Evolutionary conservation across 2,797 vertebrate genomes (phyloP).

Genomic region (Microcaecilia unicolor): DNA sequence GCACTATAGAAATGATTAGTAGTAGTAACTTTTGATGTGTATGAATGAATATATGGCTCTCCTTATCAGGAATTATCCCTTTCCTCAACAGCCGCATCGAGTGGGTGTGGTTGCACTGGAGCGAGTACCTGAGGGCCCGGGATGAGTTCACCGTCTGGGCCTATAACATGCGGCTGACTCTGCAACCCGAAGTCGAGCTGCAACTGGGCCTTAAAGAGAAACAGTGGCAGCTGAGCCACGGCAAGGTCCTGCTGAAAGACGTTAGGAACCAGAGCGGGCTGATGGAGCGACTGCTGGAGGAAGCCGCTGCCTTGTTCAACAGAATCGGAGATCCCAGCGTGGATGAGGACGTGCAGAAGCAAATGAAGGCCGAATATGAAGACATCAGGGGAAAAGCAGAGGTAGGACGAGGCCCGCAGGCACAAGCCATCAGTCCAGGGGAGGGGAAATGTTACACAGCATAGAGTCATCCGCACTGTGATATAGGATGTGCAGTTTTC

Average conservation of each 20-base stretch:
- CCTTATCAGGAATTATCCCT: too few relatives aligned
- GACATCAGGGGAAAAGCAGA: conserved; percentile 60
- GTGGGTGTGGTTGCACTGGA: conserved; percentile 97
- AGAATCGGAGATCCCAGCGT: conserved; percentile 81
- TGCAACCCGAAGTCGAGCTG: conserved; percentile 68
- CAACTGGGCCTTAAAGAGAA: conserved; percentile 85
- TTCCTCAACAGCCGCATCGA: conserved; percentile 76
- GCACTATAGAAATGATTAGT: too few relatives aligned
- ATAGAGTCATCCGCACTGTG: too few relatives aligned
- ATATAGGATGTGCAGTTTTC: too few relatives aligned
- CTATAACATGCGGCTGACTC: conserved; percentile 52
- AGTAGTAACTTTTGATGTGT: too few relatives aligned
- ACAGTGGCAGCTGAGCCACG: conserved; percentile 81
- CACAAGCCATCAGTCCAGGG: too few relatives aligned
- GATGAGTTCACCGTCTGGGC: conserved; percentile 82
- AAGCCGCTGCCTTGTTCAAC: conserved; percentile 67
- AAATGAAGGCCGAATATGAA: conserved; percentile 67
- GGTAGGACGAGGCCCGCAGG: too few relatives aligned
- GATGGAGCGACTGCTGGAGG: conserved; percentile 79
- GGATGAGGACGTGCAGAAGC: conserved; percentile 61
- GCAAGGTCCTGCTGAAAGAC: conserved; percentile 66
- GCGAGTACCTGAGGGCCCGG: conserved; percentile 79
- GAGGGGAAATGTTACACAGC: too few relatives aligned
- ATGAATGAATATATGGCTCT: too few relatives aligned
- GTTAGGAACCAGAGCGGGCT: conserved; percentile 61